A percentile compares a stretch with the other conserved stretches of the same genome.
Conservation (phyloP, 2,113 vertebrate species). For the Misgurnus anguillicaudatus region DNA sequence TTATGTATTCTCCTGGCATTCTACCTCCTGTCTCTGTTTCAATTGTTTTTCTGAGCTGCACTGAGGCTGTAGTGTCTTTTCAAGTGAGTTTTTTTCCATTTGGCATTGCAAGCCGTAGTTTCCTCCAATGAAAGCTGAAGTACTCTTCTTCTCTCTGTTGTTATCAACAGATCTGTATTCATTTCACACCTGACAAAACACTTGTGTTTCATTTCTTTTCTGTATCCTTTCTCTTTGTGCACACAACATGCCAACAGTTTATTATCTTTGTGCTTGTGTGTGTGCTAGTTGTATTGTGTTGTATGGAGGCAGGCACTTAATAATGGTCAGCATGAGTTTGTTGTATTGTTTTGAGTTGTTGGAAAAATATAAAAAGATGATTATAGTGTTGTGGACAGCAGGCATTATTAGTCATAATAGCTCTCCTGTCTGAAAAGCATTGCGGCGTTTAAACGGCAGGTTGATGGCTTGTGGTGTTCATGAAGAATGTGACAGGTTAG, state of each 20-base stretch:
- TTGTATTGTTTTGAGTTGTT: constrained; percentile 26
- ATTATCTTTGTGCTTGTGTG: neutral
- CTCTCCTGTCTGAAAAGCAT: constrained; percentile 23
- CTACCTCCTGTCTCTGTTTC: neutral
- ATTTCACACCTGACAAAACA: constrained; percentile 31
- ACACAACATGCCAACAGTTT: constrained; percentile 8
- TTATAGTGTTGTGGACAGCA: constrained; percentile 7
- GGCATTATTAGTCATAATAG: constrained; percentile 31
- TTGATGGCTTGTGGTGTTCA: constrained; percentile 9
- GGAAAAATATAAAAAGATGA: constrained; percentile 16
- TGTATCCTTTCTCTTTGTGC: constrained; percentile 17
- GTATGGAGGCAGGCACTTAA: neutral
- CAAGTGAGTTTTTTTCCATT: neutral
- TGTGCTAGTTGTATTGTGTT: neutral
- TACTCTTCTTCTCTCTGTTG: constrained; percentile 10
- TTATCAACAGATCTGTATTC: constrained; percentile 21
- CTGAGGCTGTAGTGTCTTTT: constrained; percentile 21
- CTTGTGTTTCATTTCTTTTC: neutral
- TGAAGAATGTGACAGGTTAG: neutral
- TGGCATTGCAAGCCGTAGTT: constrained; percentile 29
- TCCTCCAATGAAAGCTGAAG: constrained; percentile 32
- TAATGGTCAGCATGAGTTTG: constrained; percentile 5
- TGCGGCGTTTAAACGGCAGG: constrained; percentile 24
- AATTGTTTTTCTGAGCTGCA: constrained; percentile 7
- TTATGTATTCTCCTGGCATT: constrained; percentile 14